phyloP scores from a whole-genome alignment of 2,113 vertebrate genomes.

The Hippocampus mohnikei region DNA sequence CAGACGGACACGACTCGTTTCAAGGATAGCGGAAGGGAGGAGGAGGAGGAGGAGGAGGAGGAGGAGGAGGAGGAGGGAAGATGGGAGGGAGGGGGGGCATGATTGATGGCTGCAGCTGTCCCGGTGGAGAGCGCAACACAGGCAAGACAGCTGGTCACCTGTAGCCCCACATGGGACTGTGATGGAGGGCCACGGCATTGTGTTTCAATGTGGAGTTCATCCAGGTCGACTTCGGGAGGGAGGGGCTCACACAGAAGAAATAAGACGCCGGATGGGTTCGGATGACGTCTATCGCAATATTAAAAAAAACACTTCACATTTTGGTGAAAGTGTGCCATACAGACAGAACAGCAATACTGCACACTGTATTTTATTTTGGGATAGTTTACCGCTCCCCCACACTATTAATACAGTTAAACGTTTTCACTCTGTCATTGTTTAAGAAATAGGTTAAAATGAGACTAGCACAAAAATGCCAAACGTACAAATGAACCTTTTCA shows the following conservation, averaged over 20 bases:
- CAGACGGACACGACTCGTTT: slow-evolving; percentile 48
- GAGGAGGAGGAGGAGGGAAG: not conserved
- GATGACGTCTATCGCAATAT: not conserved
- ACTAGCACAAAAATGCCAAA: too few relatives aligned
- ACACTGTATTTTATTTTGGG: too few relatives aligned
- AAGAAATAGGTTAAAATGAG: too few relatives aligned
- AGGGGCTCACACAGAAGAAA: slow-evolving; percentile 34
- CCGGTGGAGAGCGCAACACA: slow-evolving; percentile 61
- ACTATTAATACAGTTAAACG: too few relatives aligned
- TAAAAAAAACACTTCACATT: not conserved
- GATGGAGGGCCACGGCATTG: slow-evolving; percentile 58
- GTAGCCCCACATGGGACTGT: slow-evolving; percentile 64
- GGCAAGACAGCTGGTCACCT: slow-evolving; percentile 75
- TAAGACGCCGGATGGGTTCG: not conserved
- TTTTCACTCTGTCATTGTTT: too few relatives aligned
- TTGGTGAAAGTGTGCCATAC: not conserved
- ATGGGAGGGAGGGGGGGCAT: slow-evolving; percentile 34
- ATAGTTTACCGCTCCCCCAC: too few relatives aligned
- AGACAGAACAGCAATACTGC: too few relatives aligned
- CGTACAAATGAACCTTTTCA: too few relatives aligned
- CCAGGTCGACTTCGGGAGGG: slow-evolving; percentile 31
- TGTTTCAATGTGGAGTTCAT: slow-evolving; percentile 65
- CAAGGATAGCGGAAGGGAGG: not conserved
- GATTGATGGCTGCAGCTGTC: slow-evolving; percentile 77
- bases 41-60: not conserved